A percentile compares a stretch with the other conserved stretches of the same genome.
Conservation (phyloP, 2,888 invertebrate genomes). For the Alsophila aescularia region DNA sequence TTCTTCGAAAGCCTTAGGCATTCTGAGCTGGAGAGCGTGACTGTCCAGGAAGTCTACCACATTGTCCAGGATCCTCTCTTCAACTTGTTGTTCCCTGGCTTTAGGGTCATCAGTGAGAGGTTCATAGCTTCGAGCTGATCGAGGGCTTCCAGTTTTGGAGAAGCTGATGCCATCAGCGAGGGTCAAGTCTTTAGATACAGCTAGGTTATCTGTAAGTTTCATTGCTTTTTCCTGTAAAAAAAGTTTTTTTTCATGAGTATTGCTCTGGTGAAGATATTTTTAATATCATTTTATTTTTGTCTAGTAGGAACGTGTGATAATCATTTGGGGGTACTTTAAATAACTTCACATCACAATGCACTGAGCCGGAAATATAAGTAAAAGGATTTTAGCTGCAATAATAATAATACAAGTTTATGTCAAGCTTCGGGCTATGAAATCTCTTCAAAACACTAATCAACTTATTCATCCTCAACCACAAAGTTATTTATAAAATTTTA, state of each 20-base stretch:
- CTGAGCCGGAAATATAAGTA: too few relatives aligned
- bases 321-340: too few relatives aligned
- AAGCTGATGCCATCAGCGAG: conserved; percentile 73
- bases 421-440: too few relatives aligned
- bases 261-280: background rate
- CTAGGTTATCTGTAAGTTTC: conserved; percentile 76
- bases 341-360: too few relatives aligned
- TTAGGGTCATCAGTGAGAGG: conserved; percentile 73
- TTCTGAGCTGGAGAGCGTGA: conserved; percentile 73
- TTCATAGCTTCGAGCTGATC: conserved; percentile 76
- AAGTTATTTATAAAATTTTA: too few relatives aligned
- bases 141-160: conserved; percentile 69
- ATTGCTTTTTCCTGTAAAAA: conserved; percentile 74
- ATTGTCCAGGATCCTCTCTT: conserved; percentile 78
- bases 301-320: background rate
- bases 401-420: too few relatives aligned
- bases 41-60: conserved; percentile 75
- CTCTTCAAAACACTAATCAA: too few relatives aligned
- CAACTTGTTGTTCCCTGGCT: conserved; percentile 69
- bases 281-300: background rate
- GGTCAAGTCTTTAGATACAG: conserved; percentile 70
- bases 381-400: too few relatives aligned
- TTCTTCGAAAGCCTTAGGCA: conserved; percentile 76
- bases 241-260: too few relatives aligned
- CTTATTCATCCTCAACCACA: too few relatives aligned